These are phyloP conservation scores for Petrosia ficiformis DNA, from an alignment of 37 sponge, comb jelly and placozoan species.

Conservation along the genomic window DNA sequence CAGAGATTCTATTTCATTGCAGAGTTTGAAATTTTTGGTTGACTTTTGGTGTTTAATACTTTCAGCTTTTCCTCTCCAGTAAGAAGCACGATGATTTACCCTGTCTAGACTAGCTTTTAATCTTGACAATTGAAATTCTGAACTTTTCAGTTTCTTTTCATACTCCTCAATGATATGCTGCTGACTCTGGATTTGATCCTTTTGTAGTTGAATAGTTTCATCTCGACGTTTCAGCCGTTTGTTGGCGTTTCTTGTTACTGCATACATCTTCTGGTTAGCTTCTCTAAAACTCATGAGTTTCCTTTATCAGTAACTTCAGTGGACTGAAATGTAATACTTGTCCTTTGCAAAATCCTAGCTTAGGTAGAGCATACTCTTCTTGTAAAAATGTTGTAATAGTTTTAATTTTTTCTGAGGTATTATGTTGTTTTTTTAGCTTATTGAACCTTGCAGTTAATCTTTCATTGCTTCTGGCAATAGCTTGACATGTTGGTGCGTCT, in stretches of 20 bases:
- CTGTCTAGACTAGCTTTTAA: neutral
- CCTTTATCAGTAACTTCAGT: too few species aligned
- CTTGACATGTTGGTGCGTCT: conserved; percentile 17
- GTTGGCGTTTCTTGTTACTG: conserved; percentile 21
- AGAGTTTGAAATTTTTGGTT: too few species aligned
- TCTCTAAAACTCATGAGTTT: too few species aligned
- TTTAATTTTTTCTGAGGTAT: neutral
- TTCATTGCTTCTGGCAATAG: conserved; percentile 9
- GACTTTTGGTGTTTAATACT: neutral
- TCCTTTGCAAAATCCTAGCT: conserved; percentile 4
- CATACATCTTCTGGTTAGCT: neutral
- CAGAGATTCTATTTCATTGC: neutral
- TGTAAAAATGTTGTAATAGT: too few species aligned
- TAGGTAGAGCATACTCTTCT: too few species aligned
- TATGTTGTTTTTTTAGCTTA: conserved; percentile 7
- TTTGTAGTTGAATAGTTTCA: neutral
- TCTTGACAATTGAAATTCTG: neutral
- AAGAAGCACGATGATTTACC: neutral
- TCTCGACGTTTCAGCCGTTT: conserved; percentile 9
- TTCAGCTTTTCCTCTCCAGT: conserved; percentile 15
- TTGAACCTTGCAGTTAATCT: conserved; percentile 4
- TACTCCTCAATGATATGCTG: neutral
- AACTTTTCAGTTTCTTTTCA: neutral
- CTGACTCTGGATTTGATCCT: neutral
- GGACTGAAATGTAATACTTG: conserved; percentile 28